phyloP scores from a whole-genome alignment of 2,113 vertebrate species.

The Vulpes lagopus region DNA sequence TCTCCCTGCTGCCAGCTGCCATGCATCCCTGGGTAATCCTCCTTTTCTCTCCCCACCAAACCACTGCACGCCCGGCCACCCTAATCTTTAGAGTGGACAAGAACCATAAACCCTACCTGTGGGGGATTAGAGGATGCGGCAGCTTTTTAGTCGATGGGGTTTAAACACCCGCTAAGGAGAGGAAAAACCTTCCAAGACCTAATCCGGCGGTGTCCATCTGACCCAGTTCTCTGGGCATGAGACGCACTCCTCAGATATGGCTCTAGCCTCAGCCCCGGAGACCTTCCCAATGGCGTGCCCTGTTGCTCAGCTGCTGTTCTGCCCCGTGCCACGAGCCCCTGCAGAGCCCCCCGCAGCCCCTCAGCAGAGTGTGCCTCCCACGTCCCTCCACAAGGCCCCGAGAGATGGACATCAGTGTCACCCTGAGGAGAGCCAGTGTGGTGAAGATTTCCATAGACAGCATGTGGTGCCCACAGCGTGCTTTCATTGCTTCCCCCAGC shows the following conservation, averaged over 20 bases:
- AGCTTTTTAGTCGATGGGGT: conserved; percentile 87
- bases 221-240: conserved; percentile 88
- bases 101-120: conserved; percentile 89
- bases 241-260: conserved; percentile 75
- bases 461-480: accelerated
- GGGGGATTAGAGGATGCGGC: conserved; percentile 86
- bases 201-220: conserved; percentile 88
- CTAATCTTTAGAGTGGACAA: conserved; percentile 92
- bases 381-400: background rate
- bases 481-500: background rate
- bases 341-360: no score
- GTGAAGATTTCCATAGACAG: accelerated
- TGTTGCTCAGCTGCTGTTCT: accelerated
- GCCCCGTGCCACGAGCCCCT: no score
- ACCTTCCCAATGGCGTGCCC: background rate
- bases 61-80: conserved; percentile 82
- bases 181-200: conserved; percentile 89
- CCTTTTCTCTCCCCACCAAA: conserved; percentile 81
- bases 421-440: accelerated
- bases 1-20: conserved; percentile 86
- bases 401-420: accelerated
- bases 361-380: background rate
- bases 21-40: conserved; percentile 84
- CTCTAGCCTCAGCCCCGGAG: conserved; percentile 58
- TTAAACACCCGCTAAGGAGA: conserved; percentile 87